Evolutionary conservation across 2,797 vertebrate genomes (phyloP).

Genomic region (Tauraco hartlaubi): DNA sequence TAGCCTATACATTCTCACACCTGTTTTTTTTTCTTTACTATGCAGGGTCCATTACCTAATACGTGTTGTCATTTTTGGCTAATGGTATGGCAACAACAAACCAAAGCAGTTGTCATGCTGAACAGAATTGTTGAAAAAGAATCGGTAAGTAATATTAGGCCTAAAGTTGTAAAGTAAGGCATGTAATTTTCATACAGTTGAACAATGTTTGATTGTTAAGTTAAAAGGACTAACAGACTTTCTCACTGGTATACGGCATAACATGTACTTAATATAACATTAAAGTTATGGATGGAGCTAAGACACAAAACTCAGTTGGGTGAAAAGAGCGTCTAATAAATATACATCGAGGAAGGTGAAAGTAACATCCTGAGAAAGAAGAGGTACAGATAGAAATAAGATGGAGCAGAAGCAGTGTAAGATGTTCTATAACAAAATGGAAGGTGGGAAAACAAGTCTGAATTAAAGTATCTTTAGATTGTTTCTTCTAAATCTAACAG

Average conservation of each 20-base stretch:
- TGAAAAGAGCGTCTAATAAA: neutral
- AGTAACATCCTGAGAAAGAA: neutral
- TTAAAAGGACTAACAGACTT: neutral
- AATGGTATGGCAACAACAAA: conserved; percentile 97
- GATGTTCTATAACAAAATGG: neutral
- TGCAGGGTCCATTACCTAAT: conserved; percentile 94
- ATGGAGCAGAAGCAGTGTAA: neutral
- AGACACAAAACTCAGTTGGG: neutral
- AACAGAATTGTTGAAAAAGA: conserved; percentile 97
- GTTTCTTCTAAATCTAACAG: neutral
- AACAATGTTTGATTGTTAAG: neutral
- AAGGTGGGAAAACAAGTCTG: neutral
- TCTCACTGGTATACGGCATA: neutral
- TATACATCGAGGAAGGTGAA: neutral
- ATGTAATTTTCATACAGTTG: neutral
- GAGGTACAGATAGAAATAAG: neutral
- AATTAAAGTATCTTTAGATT: neutral
- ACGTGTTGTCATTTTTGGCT: conserved; percentile 99
- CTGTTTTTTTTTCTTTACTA: neutral
- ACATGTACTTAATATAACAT: neutral
- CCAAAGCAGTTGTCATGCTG: conserved; percentile 97
- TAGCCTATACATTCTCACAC: neutral
- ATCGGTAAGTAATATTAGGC: conserved; percentile 86
- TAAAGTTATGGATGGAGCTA: neutral
- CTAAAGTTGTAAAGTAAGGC: neutral